Evolutionary conservation across 92 coral and sea anemone genomes (phyloP).

Genomic region (Palythoa grandis): DNA sequence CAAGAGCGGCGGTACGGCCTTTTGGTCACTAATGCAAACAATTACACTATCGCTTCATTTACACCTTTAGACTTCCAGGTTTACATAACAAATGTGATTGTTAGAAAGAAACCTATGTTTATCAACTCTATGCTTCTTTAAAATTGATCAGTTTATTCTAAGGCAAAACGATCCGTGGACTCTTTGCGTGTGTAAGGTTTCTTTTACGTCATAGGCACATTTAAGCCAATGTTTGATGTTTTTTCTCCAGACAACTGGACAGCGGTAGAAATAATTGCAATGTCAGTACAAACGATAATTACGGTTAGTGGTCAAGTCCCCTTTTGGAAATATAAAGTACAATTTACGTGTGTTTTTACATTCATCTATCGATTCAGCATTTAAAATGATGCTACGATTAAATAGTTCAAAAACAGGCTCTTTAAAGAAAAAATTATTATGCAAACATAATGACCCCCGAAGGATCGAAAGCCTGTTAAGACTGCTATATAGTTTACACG

Average conservation of each 20-base stretch:
- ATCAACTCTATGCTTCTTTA: not conserved
- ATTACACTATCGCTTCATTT: conserved; percentile 32
- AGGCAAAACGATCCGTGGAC: not conserved
- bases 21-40: conserved; percentile 28
- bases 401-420: not conserved
- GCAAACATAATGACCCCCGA: conserved; percentile 5
- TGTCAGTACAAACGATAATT: conserved; percentile 42
- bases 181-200: not conserved
- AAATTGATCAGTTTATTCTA: not conserved
- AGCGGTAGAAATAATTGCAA: conserved; percentile 45
- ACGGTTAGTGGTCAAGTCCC: conserved; percentile 16
- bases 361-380: conserved; percentile 20
- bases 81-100: conserved; percentile 41
- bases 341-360: not conserved
- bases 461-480: conserved; percentile 14
- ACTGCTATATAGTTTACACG: conserved; percentile 45
- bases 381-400: conserved; percentile 1
- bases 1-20: conserved; percentile 27
- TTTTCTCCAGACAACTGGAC: conserved; percentile 25
- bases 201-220: not conserved
- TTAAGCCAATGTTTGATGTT: not conserved
- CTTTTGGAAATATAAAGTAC: conserved; percentile 31
- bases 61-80: conserved; percentile 31
- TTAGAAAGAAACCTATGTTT: conserved; percentile 14
- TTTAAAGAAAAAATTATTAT: not conserved